phyloP scores from a whole-genome alignment of 1,140 invertebrate genomes.

The Procambarus virginalis region DNA sequence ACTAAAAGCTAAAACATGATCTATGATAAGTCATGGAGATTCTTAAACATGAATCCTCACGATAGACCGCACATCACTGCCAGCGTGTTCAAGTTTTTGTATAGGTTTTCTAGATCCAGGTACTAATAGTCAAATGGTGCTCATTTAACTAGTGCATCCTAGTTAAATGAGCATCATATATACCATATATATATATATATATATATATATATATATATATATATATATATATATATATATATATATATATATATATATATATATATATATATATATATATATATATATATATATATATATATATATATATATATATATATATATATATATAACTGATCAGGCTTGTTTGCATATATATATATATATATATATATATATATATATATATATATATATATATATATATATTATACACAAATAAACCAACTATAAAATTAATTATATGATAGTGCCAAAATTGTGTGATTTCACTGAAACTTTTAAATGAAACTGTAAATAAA shows the following conservation, averaged over 20 bases:
- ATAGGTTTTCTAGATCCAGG: neutral
- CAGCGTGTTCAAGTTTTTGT: neutral
- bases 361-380: neutral
- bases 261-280: neutral
- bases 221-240: neutral
- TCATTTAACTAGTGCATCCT: neutral
- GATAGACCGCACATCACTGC: neutral
- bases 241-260: neutral
- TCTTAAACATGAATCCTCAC: neutral
- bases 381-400: neutral
- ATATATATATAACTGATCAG: neutral
- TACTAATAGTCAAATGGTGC: neutral
- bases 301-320: neutral
- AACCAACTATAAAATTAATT: neutral
- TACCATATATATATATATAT: neutral
- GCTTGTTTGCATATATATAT: neutral
- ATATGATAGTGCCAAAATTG: neutral
- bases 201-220: neutral
- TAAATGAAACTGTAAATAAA: neutral
- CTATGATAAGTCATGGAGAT: constrained; percentile 1
- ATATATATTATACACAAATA: neutral
- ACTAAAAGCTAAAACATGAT: neutral
- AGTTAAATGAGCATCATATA: neutral
- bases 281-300: neutral
- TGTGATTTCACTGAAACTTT: neutral